Base-by-base conservation (phyloP, 2,113 vertebrate species). In the Todiramphus saurophagus region DNA sequence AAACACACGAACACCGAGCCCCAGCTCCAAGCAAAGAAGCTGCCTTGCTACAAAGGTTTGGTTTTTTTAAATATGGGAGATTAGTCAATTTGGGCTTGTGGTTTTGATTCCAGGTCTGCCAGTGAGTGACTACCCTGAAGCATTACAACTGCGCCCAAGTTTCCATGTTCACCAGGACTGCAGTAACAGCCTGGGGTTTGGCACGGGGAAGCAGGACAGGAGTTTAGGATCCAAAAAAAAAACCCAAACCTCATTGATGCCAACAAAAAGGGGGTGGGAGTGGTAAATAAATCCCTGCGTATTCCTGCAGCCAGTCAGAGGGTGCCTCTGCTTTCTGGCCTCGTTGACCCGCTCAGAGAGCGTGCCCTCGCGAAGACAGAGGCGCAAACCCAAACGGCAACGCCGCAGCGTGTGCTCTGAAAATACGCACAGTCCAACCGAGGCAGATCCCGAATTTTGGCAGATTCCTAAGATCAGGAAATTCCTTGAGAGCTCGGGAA, bases 401-500 rank as follows among this genome's bases (percentile, higher is more conserved):
- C 91, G 28, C 77, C 1, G 1, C 73, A 69, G 25, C 3, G 2
- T 15, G 68, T 12, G 83, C 92, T 92, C 69, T 87, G 87, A 41
- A 87, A 81, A 62, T 80, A 77, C 16, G 48, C 9, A 2, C 60
- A 69, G 66, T 18, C 83, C 89, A 27, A 37, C 17, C 0, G 4
- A 90, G 87, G 87, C 95, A 94, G 78, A 93, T 67, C 77, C 89
- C 74, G 37, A 75, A 39, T 33, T 93, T 44, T 97, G 96, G 97
- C 97, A 94, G 92, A 92, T 96, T 83, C 89, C 63, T 92, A 4
- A 59, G 81, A 95, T 84, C 97, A 97, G 97, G 97, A 97, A 97
- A 97, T 97, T 97, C 97, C 93, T 96, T 96, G 95, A 93, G 92
- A 94, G 96, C 30, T 96, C 56, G 7, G 96, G 93, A 97, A 88